A percentile compares a stretch with the other conserved stretches of the same genome.
Evolutionary conservation across 53 echinoderm and acorn worm species (phyloP).

Genomic region (Paelopatides confundens): DNA sequence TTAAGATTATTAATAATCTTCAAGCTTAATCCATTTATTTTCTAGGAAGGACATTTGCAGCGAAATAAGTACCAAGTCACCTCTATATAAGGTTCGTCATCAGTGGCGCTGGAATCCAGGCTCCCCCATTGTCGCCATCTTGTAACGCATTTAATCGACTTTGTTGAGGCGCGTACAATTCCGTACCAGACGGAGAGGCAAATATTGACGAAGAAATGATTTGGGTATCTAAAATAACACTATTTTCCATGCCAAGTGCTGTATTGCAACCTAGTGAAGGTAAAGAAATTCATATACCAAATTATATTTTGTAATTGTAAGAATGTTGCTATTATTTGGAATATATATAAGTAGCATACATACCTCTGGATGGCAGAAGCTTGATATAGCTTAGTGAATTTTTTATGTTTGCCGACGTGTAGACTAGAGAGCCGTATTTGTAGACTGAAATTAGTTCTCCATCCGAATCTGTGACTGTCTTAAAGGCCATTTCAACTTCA

Average conservation of each 20-base stretch:
- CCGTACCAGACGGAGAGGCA: neutral
- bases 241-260: conserved; percentile 69
- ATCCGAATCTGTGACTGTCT: conserved; percentile 69
- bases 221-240: conserved; percentile 24
- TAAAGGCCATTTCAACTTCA: conserved; percentile 76
- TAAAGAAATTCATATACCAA: too few relatives aligned
- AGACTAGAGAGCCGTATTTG: conserved; percentile 54
- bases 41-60: too few relatives aligned
- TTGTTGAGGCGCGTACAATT: neutral
- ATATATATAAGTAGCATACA: too few relatives aligned
- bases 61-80: neutral
- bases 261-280: conserved; percentile 69
- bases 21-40: too few relatives aligned
- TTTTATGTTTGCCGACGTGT: conserved; percentile 52
- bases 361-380: conserved; percentile 58
- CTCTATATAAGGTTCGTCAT: conserved; percentile 53
- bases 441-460: conserved; percentile 73
- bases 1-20: too few relatives aligned
- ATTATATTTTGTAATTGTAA: too few relatives aligned
- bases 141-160: conserved; percentile 4
- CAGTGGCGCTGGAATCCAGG: conserved; percentile 58
- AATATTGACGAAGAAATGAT: conserved; percentile 39
- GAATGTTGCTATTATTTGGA: too few relatives aligned
- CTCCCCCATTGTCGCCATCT: conserved; percentile 28
- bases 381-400: conserved; percentile 62